Evolutionary conservation across 2,113 vertebrate genomes (phyloP), one percentile per base, ranked within the genome.

Genomic region (Cyprinodon tularosa): DNA sequence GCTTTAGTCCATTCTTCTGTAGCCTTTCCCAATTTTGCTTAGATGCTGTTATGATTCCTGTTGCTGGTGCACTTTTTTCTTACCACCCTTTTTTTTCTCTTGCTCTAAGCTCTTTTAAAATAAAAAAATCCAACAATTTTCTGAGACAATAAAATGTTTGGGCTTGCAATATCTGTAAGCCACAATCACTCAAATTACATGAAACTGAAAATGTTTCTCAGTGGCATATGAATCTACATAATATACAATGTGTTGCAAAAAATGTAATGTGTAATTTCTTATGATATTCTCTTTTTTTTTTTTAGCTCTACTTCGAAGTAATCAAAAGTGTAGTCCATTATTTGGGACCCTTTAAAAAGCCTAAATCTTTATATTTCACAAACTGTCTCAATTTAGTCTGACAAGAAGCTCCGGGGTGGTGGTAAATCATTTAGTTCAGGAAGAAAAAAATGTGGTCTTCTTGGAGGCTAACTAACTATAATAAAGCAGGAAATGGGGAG

Each of bases 401-500:
- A 89, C 75, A 81, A 20, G 45, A 81, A 65, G 80, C 57, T 44
- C 48, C 67, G 77, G 66, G 68, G 74, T 53, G 72, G 62, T 78
- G 61, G 47, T 89, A 85, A 86, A 90, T 90, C 82, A 88, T 84
- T 89, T 81, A 70, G 80, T 88, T 86, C 70, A 71, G 76, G 77
- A 63, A 80, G 84, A 77, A 72, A 87, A 29, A 63, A 73, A 83
- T 89, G 91, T 91, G 83, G 81, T 76, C 72, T 81, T 86, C 82
- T 85, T 84, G 42, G 50, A 74, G 74, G 73, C 74, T 75, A 68
- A 44, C 76, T 87, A 57, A 83, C 88, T 92, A 77, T 73, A 90
- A 89, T 89, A 83, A 90, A 81, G 83, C 77, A 80, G 89, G 78
- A 88, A 88, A 92, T 81, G 78, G 79, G 76, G 66, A 83, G 72